Evolutionary conservation across 2,113 vertebrate genomes (phyloP), one percentile per base, ranked within the genome.

Genomic region (Saguinus midas): DNA sequence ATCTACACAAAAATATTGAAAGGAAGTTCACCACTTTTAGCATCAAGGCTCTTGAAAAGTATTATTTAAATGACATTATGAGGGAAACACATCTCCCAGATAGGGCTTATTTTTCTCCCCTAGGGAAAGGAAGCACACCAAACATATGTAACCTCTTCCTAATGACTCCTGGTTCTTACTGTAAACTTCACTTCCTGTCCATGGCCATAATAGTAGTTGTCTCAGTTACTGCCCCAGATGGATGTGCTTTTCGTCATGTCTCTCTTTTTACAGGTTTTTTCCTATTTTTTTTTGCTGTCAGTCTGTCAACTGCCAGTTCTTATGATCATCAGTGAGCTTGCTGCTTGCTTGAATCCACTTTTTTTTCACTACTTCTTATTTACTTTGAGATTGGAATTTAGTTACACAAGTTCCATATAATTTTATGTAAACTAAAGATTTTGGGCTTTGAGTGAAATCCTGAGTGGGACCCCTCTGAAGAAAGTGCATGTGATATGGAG

Each of bases 261-360:
- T 84, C 16, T 84, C n/a, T 80, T 70, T 91, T 91, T 91, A 35
- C n/a, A 72, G 32, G 8, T 5, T 90, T 90, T 75, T 32, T 88
- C 89, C 57, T n/a, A n/a, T n/a, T 43, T 35, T 61, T 87, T 37
- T 89, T 93, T 70, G n/a, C 43, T 87, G 17, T 75, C 58, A 96
- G 9, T 79, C 70, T 95, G 70, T 93, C 66, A 95, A 79, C 57
- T 70, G 18, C 61, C 90, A 82, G 21, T 88, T 96, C 57, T 93
- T 40, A 37, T 45, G 72, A 88, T 72, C 58, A 27, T 80, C 87
- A 89, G 27, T 18, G 16, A 25, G 11, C 35, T 58, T 89, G n/a
- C 58, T 88, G 88, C 92, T 75, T 88, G 25, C 68, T 76, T 29
- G 9, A 91, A 90, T 91, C 75, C 70, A 61, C 52, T 91, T 94